Evolutionary conservation across 2,888 invertebrate genomes (phyloP).

Genomic region (Bedellia somnulentella): DNA sequence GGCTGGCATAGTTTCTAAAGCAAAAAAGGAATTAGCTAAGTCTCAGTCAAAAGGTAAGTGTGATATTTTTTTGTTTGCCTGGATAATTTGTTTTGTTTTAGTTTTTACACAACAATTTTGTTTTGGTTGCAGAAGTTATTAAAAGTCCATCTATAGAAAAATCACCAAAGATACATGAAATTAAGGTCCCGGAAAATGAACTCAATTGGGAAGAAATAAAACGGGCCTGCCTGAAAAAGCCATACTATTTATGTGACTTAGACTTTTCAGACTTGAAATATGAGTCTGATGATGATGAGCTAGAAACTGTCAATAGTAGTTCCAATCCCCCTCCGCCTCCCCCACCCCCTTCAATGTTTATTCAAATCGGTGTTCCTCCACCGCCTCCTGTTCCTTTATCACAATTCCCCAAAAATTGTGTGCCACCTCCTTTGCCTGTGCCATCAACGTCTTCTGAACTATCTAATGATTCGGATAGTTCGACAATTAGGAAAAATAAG

Average conservation of each 20-base stretch:
- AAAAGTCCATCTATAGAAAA: slow-evolving; percentile 72
- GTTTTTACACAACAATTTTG: too few species aligned
- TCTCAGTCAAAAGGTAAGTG: slow-evolving; percentile 73
- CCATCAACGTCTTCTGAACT: slow-evolving; percentile 28
- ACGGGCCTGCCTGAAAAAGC: slow-evolving; percentile 72
- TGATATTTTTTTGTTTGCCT: neutral
- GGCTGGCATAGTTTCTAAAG: slow-evolving; percentile 89
- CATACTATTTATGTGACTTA: slow-evolving; percentile 86
- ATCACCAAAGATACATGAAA: slow-evolving; percentile 65
- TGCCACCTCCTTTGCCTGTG: slow-evolving; percentile 40
- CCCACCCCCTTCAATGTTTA: slow-evolving; percentile 71
- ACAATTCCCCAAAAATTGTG: slow-evolving; percentile 33
- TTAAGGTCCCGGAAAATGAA: slow-evolving; percentile 90
- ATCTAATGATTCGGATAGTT: slow-evolving; percentile 41
- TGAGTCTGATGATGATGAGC: slow-evolving; percentile 83
- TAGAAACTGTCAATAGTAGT: slow-evolving; percentile 68
- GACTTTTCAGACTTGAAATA: slow-evolving; percentile 93
- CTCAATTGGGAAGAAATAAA: slow-evolving; percentile 91
- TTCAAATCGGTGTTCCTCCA: slow-evolving; percentile 42
- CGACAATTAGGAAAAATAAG: slow-evolving; percentile 79
- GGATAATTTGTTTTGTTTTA: neutral
- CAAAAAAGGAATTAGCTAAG: slow-evolving; percentile 88
- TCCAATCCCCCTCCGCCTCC: slow-evolving; percentile 79
- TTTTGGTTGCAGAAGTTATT: slow-evolving; percentile 63
- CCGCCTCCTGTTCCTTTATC: slow-evolving; percentile 50